phyloP scores from a whole-genome alignment of 30 jellyfish, hydroid and myxozoan genomes.

The Aurelia sp. region DNA sequence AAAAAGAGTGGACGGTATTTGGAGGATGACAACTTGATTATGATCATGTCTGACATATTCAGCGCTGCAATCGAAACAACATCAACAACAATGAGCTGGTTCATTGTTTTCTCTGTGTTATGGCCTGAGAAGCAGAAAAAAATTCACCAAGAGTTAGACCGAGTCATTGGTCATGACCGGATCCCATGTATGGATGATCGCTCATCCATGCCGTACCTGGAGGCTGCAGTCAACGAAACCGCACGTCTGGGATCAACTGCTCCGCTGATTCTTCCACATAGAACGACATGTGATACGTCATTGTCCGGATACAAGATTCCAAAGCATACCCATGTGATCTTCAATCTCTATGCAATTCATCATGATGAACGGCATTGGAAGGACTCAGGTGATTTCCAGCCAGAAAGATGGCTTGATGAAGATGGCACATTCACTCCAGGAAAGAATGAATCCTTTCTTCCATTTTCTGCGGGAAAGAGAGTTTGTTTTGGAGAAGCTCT shows the following conservation, averaged over 20 bases:
- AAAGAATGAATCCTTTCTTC: conserved; percentile 13
- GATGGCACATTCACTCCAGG: conserved; percentile 26
- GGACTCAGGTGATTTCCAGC: conserved; percentile 52
- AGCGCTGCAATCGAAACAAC: conserved; percentile 75
- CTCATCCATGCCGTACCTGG: conserved; percentile 37
- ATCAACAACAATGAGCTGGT: conserved; percentile 48
- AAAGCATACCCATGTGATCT: conserved; percentile 64
- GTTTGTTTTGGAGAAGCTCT: conserved; percentile 53
- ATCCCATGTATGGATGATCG: conserved; percentile 48
- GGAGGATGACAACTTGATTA: conserved; percentile 14
- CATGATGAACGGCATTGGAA: conserved; percentile 62
- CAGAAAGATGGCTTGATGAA: conserved; percentile 62
- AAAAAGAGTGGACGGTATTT: conserved; percentile 2
- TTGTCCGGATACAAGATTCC: conserved; percentile 64
- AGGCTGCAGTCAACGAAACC: conserved; percentile 70
- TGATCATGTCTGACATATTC: conserved; percentile 51
- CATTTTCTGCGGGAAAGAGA: conserved; percentile 51
- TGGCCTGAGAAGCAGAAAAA: conserved; percentile 65
- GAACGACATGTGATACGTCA: conserved; percentile 64
- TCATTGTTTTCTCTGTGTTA: conserved; percentile 41
- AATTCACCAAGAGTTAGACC: conserved; percentile 39
- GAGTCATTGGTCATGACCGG: conserved; percentile 52
- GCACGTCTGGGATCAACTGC: conserved; percentile 59
- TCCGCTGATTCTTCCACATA: conserved; percentile 57
- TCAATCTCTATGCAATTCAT: conserved; percentile 51